Base-by-base conservation (phyloP, 2,797 vertebrate genomes). In the Staurois parvus region DNA sequence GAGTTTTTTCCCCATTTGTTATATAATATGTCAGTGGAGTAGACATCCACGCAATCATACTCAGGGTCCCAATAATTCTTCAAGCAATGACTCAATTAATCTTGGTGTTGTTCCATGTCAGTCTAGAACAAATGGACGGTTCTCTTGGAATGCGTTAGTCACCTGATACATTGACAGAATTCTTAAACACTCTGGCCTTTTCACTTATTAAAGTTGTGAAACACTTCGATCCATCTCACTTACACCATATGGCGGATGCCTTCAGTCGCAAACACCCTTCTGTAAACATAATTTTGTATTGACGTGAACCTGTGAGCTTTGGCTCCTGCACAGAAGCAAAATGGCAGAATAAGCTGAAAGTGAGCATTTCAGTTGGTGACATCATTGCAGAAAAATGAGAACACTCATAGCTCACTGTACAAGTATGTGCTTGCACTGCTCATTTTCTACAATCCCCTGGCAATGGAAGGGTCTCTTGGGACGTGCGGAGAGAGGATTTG, bases 221-320 rank as follows among this genome's bases (percentile, higher is more conserved):
- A 78, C 48, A 26, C 8, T 21, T 26, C 59, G 59, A 67, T 78
- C 76, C 17, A 40, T 29, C 66, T 67, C 48, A 42, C 12, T 77
- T 66, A 7, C 12, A 30, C 42, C 24, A 52, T 68, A 80, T 15
- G 78, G 69, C 34, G 45, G 32, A 69, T 21, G n/a, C 67, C 30
- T 70, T 81, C 48, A 72, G 79, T 48, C 26, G 48, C 70, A 81
- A 70, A 72, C 68, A 72, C n/a, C 29, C 32, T 72, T 62, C 79
- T 81, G 79, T 72, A 81, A 81, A 81, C 79, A 81, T 72, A 40
- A 28, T 81, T 81, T 4, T 8, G 79, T 59, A 68, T 59, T 81
- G 79, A 68, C 79, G 62, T 37, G 32, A 28, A 37, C 30, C 64
- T 37, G 45, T 72, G 78, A 70, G 78, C 48, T 48, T 37, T 80